Base-by-base conservation (phyloP, 2,888 invertebrate species). In the Gymnocheta viridis region DNA sequence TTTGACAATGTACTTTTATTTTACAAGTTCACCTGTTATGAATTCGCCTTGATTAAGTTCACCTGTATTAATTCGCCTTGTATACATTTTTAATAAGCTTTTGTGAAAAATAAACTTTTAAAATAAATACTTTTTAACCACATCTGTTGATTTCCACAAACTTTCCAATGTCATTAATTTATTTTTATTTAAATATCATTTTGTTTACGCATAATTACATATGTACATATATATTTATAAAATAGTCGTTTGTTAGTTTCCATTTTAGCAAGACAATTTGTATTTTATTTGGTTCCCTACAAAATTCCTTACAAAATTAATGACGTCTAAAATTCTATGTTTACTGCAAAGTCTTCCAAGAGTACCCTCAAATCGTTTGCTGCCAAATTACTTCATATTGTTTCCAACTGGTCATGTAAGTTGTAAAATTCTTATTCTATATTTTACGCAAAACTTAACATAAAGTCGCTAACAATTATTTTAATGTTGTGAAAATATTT, bases 381-480 rank as follows among this genome's bases (percentile, higher is more conserved):
- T 38, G 12, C 32, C 27, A 73, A 24, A 27, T 22, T 17, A 49
- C 17, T 38, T 62, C 0, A 1, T 27, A 49, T 1, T 4, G 14
- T 19, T 24, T 27, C 38, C 49, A 62, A 73, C 9, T 9, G 7
- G 17, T 41, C 17, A 54, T 19, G 76, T 66, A 66, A 76, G 76
- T 47, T 29, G n/a, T 4, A 17, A 27, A 12, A n/a, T 38, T 19
- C 6, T 12, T 7, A 47, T 19, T 0, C n/a, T 5, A 44, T 44
- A n/a, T n/a, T n/a, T n/a, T n/a, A 44, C n/a, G n/a, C 17, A 32
- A 58, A 58, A 32, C 17, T 19, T 29, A 44, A 22, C 32, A n/a
- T n/a, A n/a, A n/a, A n/a, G n/a, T n/a, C n/a, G n/a, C n/a, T n/a
- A n/a, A n/a, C n/a, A n/a, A n/a, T n/a, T n/a, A n/a, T n/a, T n/a